Evolutionary conservation across 1,140 invertebrate species (phyloP).

Genomic region (Berghia stephanieae): DNA sequence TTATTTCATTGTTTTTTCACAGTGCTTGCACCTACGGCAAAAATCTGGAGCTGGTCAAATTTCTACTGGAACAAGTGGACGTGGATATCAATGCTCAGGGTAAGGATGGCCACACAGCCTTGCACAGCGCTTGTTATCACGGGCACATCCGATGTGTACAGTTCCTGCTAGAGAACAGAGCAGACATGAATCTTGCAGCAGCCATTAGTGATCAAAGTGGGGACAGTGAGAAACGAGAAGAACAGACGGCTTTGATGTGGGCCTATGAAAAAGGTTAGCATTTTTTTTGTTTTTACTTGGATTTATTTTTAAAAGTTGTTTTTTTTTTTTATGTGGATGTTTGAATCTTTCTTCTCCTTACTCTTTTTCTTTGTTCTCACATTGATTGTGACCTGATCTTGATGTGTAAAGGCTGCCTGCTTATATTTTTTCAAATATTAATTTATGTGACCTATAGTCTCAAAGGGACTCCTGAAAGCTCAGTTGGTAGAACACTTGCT

Average conservation of each 20-base stretch:
- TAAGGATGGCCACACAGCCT: slow-evolving; percentile 68
- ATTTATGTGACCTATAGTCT: no score
- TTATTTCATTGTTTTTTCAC: slow-evolving; percentile 26
- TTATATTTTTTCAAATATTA: no score
- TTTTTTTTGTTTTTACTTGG: no score
- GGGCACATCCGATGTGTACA: slow-evolving; percentile 69
- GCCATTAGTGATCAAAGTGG: slow-evolving; percentile 61
- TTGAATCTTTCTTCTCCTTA: no score
- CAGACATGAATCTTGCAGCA: slow-evolving; percentile 67
- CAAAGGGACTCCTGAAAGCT: no score
- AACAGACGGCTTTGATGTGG: slow-evolving; percentile 70
- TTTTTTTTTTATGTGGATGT: no score
- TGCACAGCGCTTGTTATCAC: slow-evolving; percentile 70
- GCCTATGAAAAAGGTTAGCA: slow-evolving; percentile 67
- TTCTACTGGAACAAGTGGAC: slow-evolving; percentile 66
- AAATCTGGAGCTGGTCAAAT: slow-evolving; percentile 68
- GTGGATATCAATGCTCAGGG: slow-evolving; percentile 69
- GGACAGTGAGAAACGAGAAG: slow-evolving; percentile 62
- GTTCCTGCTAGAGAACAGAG: slow-evolving; percentile 68
- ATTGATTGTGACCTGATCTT: no score
- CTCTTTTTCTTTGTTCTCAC: no score
- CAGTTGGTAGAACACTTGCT: no score
- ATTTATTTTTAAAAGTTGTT: not conserved
- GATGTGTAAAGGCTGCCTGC: no score
- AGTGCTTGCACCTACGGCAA: slow-evolving; percentile 69